These are phyloP conservation scores for Lordiphosa andalusiaca DNA, from an alignment of 2,888 invertebrate genomes.

Conservation along the genomic window DNA sequence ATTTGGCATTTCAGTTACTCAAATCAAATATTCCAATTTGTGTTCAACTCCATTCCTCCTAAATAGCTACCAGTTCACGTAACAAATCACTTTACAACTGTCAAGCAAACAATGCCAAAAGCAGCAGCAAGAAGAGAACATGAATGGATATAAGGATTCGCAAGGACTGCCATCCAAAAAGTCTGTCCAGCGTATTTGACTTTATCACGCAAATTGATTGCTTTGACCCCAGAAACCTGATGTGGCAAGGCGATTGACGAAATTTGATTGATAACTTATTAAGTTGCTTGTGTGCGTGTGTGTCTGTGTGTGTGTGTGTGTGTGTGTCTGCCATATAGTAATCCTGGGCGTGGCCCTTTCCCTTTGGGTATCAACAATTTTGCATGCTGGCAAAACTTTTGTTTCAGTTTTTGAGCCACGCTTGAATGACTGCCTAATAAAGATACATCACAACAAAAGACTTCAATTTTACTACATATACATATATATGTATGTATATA, in stretches of 20 bases:
- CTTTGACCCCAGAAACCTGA: constrained; percentile 31
- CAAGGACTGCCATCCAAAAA: constrained; percentile 6
- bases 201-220: constrained; percentile 48
- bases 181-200: constrained; percentile 35
- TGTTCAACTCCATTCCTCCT: constrained; percentile 19
- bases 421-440: constrained; percentile 71
- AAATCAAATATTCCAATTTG: constrained; percentile 63
- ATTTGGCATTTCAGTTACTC: constrained; percentile 22
- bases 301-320: constrained; percentile 22
- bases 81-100: constrained; percentile 73
- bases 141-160: constrained; percentile 11
- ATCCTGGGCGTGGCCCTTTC: constrained; percentile 19
- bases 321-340: constrained; percentile 6
- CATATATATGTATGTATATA: too few relatives aligned
- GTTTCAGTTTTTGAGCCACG: constrained; percentile 53
- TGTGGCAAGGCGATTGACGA: constrained; percentile 56
- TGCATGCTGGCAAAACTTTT: constrained; percentile 67
- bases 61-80: constrained; percentile 43
- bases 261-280: constrained; percentile 74
- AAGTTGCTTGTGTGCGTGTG: constrained; percentile 51
- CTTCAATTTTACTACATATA: constrained; percentile 10
- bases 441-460: constrained; percentile 40
- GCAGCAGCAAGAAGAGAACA: neutral
- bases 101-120: constrained; percentile 56
- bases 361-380: constrained; percentile 28